Evolutionary conservation across 2,888 invertebrate species (phyloP).

Genomic region (Hirtodrosophila alboralis): DNA sequence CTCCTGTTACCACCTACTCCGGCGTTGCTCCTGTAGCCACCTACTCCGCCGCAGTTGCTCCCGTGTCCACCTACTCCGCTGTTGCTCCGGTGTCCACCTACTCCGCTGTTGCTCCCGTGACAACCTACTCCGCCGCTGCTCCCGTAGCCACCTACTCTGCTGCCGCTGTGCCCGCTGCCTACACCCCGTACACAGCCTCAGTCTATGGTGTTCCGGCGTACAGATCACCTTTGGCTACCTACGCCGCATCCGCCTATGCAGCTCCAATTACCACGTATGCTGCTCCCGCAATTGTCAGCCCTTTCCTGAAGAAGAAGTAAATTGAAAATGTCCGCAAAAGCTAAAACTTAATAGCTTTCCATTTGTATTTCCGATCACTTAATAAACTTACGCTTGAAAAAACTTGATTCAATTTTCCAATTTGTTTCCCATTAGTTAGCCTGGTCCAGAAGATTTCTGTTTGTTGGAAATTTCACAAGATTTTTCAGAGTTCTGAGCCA

Average conservation of each 20-base stretch:
- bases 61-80: constrained; percentile 36
- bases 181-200: constrained; percentile 23
- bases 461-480: constrained; percentile 1
- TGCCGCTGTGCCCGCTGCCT: constrained; percentile 19
- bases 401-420: constrained; percentile 13
- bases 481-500: constrained; percentile 4
- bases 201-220: constrained; percentile 23
- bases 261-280: constrained; percentile 47
- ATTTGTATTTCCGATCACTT: background rate
- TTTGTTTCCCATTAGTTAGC: constrained; percentile 1
- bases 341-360: too few relatives aligned
- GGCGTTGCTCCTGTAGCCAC: constrained; percentile 26
- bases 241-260: constrained; percentile 24
- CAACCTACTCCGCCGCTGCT: constrained; percentile 25
- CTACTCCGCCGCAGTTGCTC: constrained; percentile 36
- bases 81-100: constrained; percentile 13
- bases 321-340: background rate
- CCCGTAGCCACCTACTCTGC: constrained; percentile 18
- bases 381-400: constrained; percentile 1
- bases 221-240: constrained; percentile 19
- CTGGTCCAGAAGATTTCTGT: too few relatives aligned
- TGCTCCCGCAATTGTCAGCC: constrained; percentile 50
- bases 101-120: constrained; percentile 24
- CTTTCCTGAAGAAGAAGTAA: constrained; percentile 53
- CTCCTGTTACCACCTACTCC: constrained; percentile 15